phyloP scores from a whole-genome alignment of 2,888 invertebrate genomes.

The Athrips mouffetella region DNA sequence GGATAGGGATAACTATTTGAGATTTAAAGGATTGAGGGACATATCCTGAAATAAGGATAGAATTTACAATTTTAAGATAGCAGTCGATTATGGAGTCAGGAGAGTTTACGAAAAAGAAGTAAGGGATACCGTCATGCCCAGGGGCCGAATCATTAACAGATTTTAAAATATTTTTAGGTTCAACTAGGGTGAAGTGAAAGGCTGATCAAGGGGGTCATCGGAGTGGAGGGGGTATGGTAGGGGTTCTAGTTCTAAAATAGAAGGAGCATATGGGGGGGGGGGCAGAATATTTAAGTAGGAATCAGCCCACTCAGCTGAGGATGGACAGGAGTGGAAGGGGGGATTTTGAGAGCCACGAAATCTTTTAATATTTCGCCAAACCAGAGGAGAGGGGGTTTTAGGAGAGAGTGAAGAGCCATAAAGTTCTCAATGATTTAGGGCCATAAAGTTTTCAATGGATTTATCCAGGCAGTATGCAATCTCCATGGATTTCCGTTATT shows the following conservation, averaged over 20 bases:
- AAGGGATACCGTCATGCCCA: neutral
- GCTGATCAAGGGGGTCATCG: neutral
- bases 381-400: neutral
- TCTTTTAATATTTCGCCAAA: neutral
- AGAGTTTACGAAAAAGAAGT: constrained; percentile 11
- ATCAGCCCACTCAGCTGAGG: neutral
- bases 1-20: neutral
- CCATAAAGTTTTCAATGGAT: neutral
- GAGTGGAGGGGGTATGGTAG: neutral
- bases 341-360: neutral
- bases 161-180: neutral
- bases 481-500: neutral
- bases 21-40: neutral
- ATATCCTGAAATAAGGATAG: neutral
- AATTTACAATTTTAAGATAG: neutral
- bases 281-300: neutral
- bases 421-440: neutral
- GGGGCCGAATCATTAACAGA: neutral
- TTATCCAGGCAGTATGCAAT: neutral
- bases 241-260: neutral
- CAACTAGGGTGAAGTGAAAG: neutral
- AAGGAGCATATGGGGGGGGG: neutral
- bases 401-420: neutral
- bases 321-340: neutral
- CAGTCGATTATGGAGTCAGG: neutral